phyloP scores from a whole-genome alignment of 2,113 vertebrate species.

The Rhea pennata region DNA sequence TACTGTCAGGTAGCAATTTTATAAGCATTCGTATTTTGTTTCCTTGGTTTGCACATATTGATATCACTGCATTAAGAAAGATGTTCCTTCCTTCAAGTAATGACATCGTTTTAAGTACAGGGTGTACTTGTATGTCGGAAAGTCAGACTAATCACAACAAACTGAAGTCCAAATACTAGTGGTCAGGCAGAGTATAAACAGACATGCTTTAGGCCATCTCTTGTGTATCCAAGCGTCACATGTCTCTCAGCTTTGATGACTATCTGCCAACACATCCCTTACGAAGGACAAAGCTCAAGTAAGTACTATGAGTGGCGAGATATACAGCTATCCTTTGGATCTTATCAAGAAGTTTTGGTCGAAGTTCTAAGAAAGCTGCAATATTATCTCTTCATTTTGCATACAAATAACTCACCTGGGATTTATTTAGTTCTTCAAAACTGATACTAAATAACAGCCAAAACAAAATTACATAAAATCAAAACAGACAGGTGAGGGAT shows the following conservation, averaged over 20 bases:
- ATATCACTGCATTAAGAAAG: background rate
- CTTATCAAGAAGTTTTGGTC: background rate
- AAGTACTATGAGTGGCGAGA: background rate
- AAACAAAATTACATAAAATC: background rate
- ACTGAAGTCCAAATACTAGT: background rate
- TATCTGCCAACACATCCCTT: background rate
- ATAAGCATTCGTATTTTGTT: background rate
- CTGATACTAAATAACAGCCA: background rate
- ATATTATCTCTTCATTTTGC: background rate
- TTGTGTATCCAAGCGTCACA: background rate
- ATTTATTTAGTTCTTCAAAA: background rate
- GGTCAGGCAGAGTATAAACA: background rate
- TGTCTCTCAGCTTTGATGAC: background rate
- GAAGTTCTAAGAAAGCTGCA: background rate
- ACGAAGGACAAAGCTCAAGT: constrained; percentile 20
- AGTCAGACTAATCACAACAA: constrained; percentile 13
- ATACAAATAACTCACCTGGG: background rate
- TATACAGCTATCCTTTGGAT: background rate
- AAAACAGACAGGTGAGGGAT: background rate
- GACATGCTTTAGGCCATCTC: background rate
- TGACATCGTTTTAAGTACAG: background rate
- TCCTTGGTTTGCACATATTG: constrained; percentile 24
- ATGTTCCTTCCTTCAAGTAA: background rate
- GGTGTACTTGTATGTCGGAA: background rate
- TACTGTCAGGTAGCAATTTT: constrained; percentile 27